These are phyloP conservation scores for Pholis gunnellus DNA, from an alignment of 2,113 vertebrate species.

Conservation along the genomic window DNA sequence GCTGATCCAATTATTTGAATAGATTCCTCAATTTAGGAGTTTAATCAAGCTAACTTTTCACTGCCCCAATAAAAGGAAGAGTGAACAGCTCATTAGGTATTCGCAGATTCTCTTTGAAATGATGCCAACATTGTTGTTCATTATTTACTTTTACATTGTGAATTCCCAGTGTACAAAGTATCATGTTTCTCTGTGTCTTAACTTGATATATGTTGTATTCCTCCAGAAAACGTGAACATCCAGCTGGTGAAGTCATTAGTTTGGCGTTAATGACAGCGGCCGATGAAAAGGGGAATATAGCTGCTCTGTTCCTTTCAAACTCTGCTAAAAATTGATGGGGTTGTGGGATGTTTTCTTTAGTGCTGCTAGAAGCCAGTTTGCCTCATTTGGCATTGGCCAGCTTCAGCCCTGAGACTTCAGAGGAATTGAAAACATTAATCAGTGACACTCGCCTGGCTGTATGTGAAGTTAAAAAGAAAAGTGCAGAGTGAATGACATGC, in stretches of 20 bases:
- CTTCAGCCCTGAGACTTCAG: slow-evolving; percentile 41
- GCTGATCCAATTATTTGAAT: slow-evolving; percentile 21
- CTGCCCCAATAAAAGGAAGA: slow-evolving; percentile 13
- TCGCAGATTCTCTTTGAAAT: neutral
- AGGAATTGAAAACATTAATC: slow-evolving; percentile 67
- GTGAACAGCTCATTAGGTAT: neutral
- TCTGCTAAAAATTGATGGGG: slow-evolving; percentile 51
- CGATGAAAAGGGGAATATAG: slow-evolving; percentile 30
- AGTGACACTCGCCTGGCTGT: slow-evolving; percentile 53
- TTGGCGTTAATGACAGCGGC: slow-evolving; percentile 45
- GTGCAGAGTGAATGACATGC: slow-evolving; percentile 48
- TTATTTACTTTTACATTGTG: neutral
- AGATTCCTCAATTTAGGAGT: slow-evolving; percentile 13
- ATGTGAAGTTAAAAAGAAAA: slow-evolving; percentile 62
- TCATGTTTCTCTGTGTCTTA: slow-evolving; percentile 1
- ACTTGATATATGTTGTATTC: slow-evolving; percentile 15
- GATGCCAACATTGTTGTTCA: neutral
- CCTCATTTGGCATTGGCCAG: slow-evolving; percentile 55
- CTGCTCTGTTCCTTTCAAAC: slow-evolving; percentile 37
- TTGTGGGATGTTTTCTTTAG: slow-evolving; percentile 40
- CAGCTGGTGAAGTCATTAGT: slow-evolving; percentile 24
- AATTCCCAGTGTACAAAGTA: neutral
- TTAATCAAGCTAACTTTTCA: slow-evolving; percentile 16
- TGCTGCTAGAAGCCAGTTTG: slow-evolving; percentile 46
- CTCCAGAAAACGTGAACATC: slow-evolving; percentile 23